These are phyloP conservation scores for Diplogasteroides magnus DNA, from an alignment of 1,140 invertebrate species.

Conservation along the genomic window DNA sequence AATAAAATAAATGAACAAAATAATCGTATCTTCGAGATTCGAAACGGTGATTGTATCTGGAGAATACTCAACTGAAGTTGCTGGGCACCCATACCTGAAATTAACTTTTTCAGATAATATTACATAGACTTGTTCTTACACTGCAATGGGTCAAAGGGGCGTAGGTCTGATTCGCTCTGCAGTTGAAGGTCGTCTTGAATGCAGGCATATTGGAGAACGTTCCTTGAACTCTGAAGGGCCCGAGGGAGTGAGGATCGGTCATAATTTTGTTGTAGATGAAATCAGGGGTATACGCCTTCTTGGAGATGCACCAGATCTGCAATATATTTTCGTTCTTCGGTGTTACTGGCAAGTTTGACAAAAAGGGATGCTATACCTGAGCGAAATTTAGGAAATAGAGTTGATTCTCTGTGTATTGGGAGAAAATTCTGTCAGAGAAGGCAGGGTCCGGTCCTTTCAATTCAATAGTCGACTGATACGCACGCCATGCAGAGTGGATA, in stretches of 20 bases:
- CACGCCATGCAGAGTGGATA: slow-evolving; percentile 41
- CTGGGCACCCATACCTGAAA: too few species aligned
- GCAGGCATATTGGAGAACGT: slow-evolving; percentile 47
- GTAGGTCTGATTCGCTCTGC: slow-evolving; percentile 27
- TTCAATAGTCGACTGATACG: slow-evolving; percentile 32
- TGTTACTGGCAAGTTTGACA: background rate
- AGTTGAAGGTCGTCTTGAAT: slow-evolving; percentile 46
- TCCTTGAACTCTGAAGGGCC: slow-evolving; percentile 43
- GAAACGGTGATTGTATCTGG: too few species aligned
- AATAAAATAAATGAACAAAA: too few species aligned
- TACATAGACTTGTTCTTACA: too few species aligned
- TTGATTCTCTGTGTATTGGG: slow-evolving; percentile 40
- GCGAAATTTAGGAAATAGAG: slow-evolving; percentile 42
- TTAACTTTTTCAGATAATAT: too few species aligned
- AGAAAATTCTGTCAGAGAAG: slow-evolving; percentile 29
- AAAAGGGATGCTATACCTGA: slow-evolving; percentile 8
- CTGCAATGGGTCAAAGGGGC: slow-evolving; percentile 40
- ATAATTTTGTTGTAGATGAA: slow-evolving; percentile 17
- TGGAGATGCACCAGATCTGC: slow-evolving; percentile 28
- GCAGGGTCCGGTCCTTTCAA: slow-evolving; percentile 35
- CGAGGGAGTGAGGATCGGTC: slow-evolving; percentile 39
- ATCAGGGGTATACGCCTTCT: background rate
- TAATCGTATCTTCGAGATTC: too few species aligned
- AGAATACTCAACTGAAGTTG: too few species aligned
- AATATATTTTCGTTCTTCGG: background rate